Conservation (phyloP, 2,113 vertebrate genomes). For the Lagopus leucura region DNA sequence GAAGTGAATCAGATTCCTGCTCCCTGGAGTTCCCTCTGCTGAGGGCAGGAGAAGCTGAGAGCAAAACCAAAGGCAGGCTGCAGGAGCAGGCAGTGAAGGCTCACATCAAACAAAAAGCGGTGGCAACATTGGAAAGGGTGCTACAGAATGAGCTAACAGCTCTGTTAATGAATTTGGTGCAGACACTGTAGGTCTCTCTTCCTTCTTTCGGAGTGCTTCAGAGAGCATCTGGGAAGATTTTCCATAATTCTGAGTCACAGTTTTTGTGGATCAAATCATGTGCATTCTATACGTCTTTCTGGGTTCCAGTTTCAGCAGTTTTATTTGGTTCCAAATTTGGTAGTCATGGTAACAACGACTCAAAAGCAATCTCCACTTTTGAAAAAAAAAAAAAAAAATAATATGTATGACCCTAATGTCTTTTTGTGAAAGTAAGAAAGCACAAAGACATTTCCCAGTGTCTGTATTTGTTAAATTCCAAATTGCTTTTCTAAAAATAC, state of each 20-base stretch:
- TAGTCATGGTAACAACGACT: constrained; percentile 41
- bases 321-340: not conserved
- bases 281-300: not conserved
- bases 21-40: not conserved
- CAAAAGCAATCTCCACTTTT: not conserved
- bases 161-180: not conserved
- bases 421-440: constrained; percentile 23
- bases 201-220: not conserved
- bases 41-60: fast-evolving
- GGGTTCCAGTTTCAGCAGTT: constrained; percentile 13
- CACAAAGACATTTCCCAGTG: constrained; percentile 1
- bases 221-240: not conserved
- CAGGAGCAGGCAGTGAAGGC: not conserved
- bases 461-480: constrained; percentile 53
- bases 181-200: not conserved
- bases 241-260: not conserved
- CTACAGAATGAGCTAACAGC: not conserved
- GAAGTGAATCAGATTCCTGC: not conserved
- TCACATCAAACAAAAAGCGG: not conserved
- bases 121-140: fast-evolving
- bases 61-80: not conserved
- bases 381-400: not conserved
- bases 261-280: not conserved
- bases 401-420: constrained; percentile 8
- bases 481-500: constrained; percentile 55